These are phyloP conservation scores for Enteromius thamalakanensis DNA, from an alignment of 2,797 vertebrate genomes.

Conservation along the genomic window DNA sequence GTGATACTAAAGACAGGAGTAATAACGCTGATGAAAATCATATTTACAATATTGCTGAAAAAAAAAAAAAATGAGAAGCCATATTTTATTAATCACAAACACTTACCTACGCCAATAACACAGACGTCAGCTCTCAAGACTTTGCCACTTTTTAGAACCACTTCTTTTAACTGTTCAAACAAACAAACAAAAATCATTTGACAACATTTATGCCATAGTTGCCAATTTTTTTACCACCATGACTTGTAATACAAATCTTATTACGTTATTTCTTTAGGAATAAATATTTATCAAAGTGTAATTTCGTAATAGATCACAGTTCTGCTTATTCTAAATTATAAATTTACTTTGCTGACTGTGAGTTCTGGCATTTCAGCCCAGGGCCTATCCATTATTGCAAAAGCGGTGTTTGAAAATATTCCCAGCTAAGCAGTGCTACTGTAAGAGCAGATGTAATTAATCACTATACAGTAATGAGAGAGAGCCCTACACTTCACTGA, in stretches of 20 bases:
- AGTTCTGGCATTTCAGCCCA: neutral
- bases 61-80: neutral
- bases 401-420: too few relatives aligned
- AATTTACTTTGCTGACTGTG: slow-evolving; percentile 4
- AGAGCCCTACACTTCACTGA: slow-evolving; percentile 48
- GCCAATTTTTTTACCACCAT: slow-evolving; percentile 4
- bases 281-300: neutral
- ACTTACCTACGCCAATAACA: slow-evolving; percentile 92
- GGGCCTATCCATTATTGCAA: too few relatives aligned
- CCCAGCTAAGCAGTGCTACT: too few relatives aligned
- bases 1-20: too few relatives aligned
- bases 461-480: neutral
- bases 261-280: neutral
- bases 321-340: neutral
- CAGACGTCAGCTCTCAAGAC: slow-evolving; percentile 94
- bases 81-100: too few relatives aligned
- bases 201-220: neutral
- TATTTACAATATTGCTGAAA: too few relatives aligned
- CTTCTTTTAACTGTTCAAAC: slow-evolving; percentile 89
- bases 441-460: too few relatives aligned
- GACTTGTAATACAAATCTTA: neutral
- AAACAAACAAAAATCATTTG: slow-evolving; percentile 44
- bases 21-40: too few relatives aligned
- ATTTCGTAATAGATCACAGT: slow-evolving; percentile 12
- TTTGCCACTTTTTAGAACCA: slow-evolving; percentile 96